Base-by-base conservation (phyloP, 2,888 invertebrate species). In the Hipparchia semele region DNA sequence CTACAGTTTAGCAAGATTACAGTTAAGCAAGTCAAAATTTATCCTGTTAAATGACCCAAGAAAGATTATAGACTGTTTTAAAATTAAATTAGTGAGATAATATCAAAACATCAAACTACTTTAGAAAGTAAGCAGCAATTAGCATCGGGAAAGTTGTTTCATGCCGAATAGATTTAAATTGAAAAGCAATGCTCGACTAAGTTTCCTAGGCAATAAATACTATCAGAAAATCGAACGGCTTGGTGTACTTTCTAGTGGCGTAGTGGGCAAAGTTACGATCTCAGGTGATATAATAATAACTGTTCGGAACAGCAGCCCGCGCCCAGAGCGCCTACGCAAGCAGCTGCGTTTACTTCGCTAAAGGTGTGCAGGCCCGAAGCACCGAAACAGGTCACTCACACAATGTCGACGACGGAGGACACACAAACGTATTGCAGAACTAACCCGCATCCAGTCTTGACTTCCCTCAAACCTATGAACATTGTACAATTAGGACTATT, bases 261-360 rank as follows among this genome's bases (percentile, higher is more conserved):
- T 86, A 85, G 84, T 83, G 84, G 88, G 89, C 88, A 87, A 87
- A 91, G 89, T 89, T 89, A 88, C 90, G 89, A 90, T 90, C 87
- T 87, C 81, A 82, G 82, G 86, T 91, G 91, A 91, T 90, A 91
- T 91, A 91, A 91, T 79, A 81, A 79, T 79, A 79, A 79, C 74
- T 70, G 71, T 64, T 73, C 70, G 68, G 60, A 56, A 67, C 58
- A 65, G 68, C 45, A 59, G 70, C 64, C 64, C 54, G 51, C 67
- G 62, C 54, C 60, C 58, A 64, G 54, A 49, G 62, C 71, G 74
- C 58, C 58, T 23, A 58, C 58, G 58, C 58, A 23, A 58, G 56
- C 58, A 13, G 58, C 58, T 23, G 58, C 58, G 54, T 72, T 72
- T 75, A 54, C 12, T 49, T 64, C 58, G 58, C 68, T 58, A 68